Evolutionary conservation across 2,888 invertebrate species (phyloP).

Genomic region (Leucophenga montana): DNA sequence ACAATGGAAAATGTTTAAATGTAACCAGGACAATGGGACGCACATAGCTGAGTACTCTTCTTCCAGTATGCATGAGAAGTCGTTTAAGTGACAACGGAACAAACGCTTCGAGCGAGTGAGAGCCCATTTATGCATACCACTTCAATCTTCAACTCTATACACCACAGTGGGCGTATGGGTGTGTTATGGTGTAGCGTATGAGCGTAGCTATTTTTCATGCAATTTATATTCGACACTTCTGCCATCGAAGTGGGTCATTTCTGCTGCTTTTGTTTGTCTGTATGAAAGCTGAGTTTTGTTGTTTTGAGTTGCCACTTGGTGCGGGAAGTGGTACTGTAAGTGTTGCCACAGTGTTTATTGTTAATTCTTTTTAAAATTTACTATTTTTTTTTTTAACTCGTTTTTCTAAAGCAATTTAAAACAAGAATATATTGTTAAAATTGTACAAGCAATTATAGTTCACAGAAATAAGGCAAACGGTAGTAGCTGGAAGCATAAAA

Average conservation of each 20-base stretch:
- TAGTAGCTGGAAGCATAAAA: too few species aligned
- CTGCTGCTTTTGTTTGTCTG: constrained; percentile 13
- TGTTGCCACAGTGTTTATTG: constrained; percentile 17
- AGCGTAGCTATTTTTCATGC: constrained; percentile 40
- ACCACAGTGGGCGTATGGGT: neutral
- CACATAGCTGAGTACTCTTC: neutral
- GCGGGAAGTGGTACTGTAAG: neutral
- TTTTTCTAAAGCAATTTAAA: neutral
- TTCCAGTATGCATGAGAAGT: neutral
- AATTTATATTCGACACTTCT: constrained; percentile 60
- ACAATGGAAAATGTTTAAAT: constrained; percentile 65
- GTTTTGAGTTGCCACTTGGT: constrained; percentile 13
- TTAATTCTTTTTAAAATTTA: constrained; percentile 19
- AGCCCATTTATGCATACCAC: neutral
- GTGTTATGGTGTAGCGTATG: constrained; percentile 16
- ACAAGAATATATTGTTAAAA: too few species aligned
- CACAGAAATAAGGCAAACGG: too few species aligned
- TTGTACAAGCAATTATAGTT: too few species aligned
- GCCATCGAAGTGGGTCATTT: constrained; percentile 51
- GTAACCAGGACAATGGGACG: constrained; percentile 55
- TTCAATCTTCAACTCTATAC: too few species aligned
- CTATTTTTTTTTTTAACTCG: neutral
- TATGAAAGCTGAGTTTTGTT: neutral
- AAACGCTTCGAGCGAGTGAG: neutral
- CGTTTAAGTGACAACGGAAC: constrained; percentile 5